Base-by-base conservation (phyloP, 1,140 invertebrate species). In the Nasonia giraulti region DNA sequence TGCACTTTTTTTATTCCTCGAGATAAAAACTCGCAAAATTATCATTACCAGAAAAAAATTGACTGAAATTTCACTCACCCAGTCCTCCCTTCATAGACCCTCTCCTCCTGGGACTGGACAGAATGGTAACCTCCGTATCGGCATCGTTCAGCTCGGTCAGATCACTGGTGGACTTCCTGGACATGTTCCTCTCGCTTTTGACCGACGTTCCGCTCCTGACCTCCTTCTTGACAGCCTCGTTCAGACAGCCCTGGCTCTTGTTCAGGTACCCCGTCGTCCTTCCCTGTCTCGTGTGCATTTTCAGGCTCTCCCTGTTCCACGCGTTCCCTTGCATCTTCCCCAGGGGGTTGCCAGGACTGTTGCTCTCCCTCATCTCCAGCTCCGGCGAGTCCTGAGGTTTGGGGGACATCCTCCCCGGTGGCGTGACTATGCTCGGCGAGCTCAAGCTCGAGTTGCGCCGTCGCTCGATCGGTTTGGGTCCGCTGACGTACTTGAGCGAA, bases 151-250 rank as follows among this genome's bases (percentile, higher is more conserved):
- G 92, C 85, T 96, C 95, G 1, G 96, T 96, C 68, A 96, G 92
- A 91, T 96, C 96, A 69, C 96, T 96, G 17, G 96, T 96, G 0
- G 96, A 96, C 87, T 95, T 96, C 44, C 96, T 89, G 2, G 89
- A 86, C 55, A 90, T 90, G 27, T 85, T 88, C 47, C 83, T 89
- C 23, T 89, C 88, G 23, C 66, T 77, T 33, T 31, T 89, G 0
- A 69, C 83, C 68, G 85, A 79, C 8, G 62, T 4, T 0, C 27
- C 37, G 0, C 82, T 77, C 1, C 69, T 86, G 8, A 84, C 82
- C 12, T 78, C 81, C 23, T 33, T 79, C 0, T 83, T 76, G 0
- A 75, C 71, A 10, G 85, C 69, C 17, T 92, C 88, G 40, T 89
- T 89, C 17, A 91, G 74, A 44, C 89, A 92, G 5, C 91, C 89